Conservation (phyloP, 2,797 vertebrate genomes). For the Spinus pinus region DNA sequence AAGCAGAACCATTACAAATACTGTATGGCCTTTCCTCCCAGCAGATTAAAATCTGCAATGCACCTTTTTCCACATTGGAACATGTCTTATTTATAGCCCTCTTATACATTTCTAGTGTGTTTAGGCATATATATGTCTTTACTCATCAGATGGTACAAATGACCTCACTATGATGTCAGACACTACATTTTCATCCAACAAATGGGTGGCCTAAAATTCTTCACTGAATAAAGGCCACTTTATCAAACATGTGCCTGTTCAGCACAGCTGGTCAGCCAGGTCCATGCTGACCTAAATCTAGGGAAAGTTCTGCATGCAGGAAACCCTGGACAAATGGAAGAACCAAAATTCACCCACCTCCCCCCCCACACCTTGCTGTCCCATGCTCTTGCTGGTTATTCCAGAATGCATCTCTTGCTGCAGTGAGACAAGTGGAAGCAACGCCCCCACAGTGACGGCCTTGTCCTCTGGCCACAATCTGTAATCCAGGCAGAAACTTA, state of each 20-base stretch:
- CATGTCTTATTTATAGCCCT: background rate
- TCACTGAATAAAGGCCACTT: background rate
- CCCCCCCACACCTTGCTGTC: background rate
- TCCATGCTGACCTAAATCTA: background rate
- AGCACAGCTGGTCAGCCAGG: background rate
- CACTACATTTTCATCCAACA: background rate
- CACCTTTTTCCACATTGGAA: background rate
- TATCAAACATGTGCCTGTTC: fast-evolving
- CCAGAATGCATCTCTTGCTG: background rate
- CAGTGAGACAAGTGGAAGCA: background rate
- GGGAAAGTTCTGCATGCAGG: background rate
- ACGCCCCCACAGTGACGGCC: background rate
- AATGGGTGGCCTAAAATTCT: background rate
- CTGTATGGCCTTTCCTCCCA: background rate
- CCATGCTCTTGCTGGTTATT: background rate
- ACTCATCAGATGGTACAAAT: background rate
- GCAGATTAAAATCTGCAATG: background rate
- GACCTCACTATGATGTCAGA: background rate
- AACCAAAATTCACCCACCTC: background rate
- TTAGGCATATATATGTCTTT: background rate
- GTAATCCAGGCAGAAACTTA: background rate
- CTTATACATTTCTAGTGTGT: background rate
- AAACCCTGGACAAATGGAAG: background rate
- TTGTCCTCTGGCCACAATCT: background rate
- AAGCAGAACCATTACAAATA: background rate